These are phyloP conservation scores for Oreochromis niloticus DNA, from an alignment of 2,113 vertebrate species.

Conservation along the genomic window DNA sequence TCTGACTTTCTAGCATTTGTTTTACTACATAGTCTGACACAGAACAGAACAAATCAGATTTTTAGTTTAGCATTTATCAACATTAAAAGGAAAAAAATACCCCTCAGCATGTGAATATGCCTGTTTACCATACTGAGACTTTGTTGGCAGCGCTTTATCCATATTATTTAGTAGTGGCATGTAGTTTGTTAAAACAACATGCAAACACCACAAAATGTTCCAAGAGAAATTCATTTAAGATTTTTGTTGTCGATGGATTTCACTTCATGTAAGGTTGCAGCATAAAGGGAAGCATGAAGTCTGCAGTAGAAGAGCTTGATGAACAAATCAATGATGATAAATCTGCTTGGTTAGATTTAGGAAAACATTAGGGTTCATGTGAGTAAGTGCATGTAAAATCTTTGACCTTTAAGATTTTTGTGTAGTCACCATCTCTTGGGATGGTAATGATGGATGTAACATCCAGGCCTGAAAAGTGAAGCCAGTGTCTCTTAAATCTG, in stretches of 20 bases:
- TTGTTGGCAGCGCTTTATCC: neutral
- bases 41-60: neutral
- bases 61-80: neutral
- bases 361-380: neutral
- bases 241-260: neutral
- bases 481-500: neutral
- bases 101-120: neutral
- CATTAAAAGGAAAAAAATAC: neutral
- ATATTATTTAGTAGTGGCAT: neutral
- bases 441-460: neutral
- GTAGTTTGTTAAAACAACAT: neutral
- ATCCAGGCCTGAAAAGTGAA: neutral
- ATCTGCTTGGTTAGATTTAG: neutral
- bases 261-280: neutral
- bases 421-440: neutral
- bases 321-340: neutral
- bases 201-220: neutral
- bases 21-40: neutral
- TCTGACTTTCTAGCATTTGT: neutral
- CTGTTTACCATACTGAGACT: neutral
- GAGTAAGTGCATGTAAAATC: neutral
- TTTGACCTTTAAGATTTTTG: neutral
- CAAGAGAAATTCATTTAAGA: neutral
- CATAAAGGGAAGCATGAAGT: neutral
- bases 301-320: neutral